Evolutionary conservation across 1,140 invertebrate species (phyloP).

Genomic region (Hylyphantes graminicola): DNA sequence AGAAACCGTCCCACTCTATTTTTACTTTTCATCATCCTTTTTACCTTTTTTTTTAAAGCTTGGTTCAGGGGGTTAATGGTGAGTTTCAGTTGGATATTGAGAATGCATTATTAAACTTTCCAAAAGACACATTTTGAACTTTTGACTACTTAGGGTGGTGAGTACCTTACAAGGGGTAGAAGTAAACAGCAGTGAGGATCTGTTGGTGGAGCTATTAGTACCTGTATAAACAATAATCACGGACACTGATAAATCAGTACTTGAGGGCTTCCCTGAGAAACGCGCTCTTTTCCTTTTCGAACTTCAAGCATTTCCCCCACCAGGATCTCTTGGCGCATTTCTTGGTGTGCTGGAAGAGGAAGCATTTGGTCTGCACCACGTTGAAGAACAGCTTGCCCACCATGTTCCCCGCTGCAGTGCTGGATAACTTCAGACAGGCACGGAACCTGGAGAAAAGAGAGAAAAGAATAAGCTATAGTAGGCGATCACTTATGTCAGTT

Average conservation of each 20-base stretch:
- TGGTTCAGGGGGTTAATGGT: too few species aligned
- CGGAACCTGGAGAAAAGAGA: conserved; percentile 81
- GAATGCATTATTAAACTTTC: too few species aligned
- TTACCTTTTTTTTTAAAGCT: too few species aligned
- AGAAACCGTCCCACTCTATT: too few species aligned
- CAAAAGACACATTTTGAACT: too few species aligned
- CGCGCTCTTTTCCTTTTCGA: conserved; percentile 78
- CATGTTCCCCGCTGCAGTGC: conserved; percentile 84
- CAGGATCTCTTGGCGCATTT: conserved; percentile 80
- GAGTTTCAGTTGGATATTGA: too few species aligned
- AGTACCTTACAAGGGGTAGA: too few species aligned
- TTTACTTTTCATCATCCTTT: too few species aligned
- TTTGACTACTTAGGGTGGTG: too few species aligned
- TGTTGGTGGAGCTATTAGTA: conserved; percentile 6
- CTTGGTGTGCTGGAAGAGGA: conserved; percentile 82
- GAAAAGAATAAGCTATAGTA: not conserved
- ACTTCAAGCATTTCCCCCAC: conserved; percentile 84
- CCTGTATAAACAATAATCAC: conserved; percentile 5
- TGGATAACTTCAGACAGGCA: conserved; percentile 87
- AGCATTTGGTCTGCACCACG: conserved; percentile 90
- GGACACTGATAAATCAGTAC: conserved; percentile 68
- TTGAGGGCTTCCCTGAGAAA: conserved; percentile 79
- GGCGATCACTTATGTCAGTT: too few species aligned
- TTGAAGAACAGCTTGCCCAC: conserved; percentile 96
- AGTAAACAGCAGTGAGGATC: too few species aligned